A percentile compares a stretch with the other conserved stretches of the same genome.
Evolutionary conservation across 2,888 invertebrate genomes (phyloP).

Genomic region (Eudasyphora cyanicolor): DNA sequence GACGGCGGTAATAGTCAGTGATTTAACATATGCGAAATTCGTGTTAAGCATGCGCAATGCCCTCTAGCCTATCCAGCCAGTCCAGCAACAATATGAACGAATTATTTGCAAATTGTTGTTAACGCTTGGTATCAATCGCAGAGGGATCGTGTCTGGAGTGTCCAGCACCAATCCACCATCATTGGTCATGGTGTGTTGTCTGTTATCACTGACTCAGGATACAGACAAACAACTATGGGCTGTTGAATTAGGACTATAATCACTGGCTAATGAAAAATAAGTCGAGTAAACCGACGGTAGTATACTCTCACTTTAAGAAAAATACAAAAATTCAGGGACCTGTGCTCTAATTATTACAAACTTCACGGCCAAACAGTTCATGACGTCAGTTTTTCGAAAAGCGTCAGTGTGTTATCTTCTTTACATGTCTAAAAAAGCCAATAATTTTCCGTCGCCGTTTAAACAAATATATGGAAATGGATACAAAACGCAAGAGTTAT

Average conservation of each 20-base stretch:
- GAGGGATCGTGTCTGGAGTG: slow-evolving; percentile 29
- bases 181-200: slow-evolving; percentile 9
- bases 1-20: slow-evolving; percentile 58
- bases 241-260: no score
- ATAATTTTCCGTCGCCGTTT: no score
- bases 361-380: no score
- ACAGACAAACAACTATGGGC: background rate
- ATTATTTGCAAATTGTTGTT: slow-evolving; percentile 45
- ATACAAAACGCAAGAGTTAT: background rate
- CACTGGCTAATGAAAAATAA: no score
- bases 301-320: no score
- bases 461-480: no score
- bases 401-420: no score
- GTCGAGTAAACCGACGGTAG: no score
- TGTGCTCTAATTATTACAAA: no score
- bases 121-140: slow-evolving; percentile 42
- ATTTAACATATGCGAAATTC: slow-evolving; percentile 61
- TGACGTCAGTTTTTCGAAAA: no score
- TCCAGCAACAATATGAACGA: slow-evolving; percentile 28
- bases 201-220: background rate
- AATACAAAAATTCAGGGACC: no score
- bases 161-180: slow-evolving; percentile 46
- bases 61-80: slow-evolving; percentile 6
- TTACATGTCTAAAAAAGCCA: no score
- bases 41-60: slow-evolving; percentile 64